Evolutionary conservation across 1,140 invertebrate genomes (phyloP).

Genomic region (Bombus vancouverensis): DNA sequence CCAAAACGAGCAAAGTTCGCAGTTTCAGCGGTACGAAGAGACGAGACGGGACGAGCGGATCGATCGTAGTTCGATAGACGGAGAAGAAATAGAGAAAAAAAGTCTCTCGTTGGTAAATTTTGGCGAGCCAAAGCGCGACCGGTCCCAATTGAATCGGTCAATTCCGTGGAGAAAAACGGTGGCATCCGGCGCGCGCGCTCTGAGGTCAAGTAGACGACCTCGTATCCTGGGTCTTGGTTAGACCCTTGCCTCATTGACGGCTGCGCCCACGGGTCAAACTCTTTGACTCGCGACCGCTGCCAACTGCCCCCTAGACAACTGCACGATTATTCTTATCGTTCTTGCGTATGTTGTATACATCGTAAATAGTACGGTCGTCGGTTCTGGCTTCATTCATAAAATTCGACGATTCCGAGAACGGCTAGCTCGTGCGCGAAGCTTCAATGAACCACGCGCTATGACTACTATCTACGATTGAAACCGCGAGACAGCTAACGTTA

Average conservation of each 20-base stretch:
- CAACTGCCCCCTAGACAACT: slow-evolving; percentile 73
- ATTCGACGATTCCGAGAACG: slow-evolving; percentile 45
- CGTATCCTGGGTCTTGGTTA: slow-evolving; percentile 76
- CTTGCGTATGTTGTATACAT: slow-evolving; percentile 5
- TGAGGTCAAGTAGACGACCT: slow-evolving; percentile 75
- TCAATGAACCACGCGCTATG: slow-evolving; percentile 19
- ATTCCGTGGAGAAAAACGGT: slow-evolving; percentile 75
- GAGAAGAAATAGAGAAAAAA: fast-evolving
- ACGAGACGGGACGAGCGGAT: background rate
- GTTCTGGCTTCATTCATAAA: slow-evolving; percentile 40
- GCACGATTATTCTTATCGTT: slow-evolving; percentile 53
- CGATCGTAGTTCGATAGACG: background rate
- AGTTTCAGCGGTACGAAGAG: too few relatives aligned
- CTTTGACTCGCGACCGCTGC: slow-evolving; percentile 71
- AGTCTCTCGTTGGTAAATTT: slow-evolving; percentile 48
- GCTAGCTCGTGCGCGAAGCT: too few relatives aligned
- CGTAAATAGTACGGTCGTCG: slow-evolving; percentile 25
- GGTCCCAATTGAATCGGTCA: slow-evolving; percentile 72
- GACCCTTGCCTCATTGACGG: slow-evolving; percentile 66
- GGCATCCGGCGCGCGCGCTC: slow-evolving; percentile 77
- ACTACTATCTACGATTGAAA: background rate
- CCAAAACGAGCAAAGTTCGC: too few relatives aligned
- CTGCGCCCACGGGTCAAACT: slow-evolving; percentile 74
- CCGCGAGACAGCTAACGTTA: too few relatives aligned
- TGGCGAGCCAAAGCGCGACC: slow-evolving; percentile 48